Conservation (phyloP, 1,140 invertebrate species). For the Drosophila santomea region DNA sequence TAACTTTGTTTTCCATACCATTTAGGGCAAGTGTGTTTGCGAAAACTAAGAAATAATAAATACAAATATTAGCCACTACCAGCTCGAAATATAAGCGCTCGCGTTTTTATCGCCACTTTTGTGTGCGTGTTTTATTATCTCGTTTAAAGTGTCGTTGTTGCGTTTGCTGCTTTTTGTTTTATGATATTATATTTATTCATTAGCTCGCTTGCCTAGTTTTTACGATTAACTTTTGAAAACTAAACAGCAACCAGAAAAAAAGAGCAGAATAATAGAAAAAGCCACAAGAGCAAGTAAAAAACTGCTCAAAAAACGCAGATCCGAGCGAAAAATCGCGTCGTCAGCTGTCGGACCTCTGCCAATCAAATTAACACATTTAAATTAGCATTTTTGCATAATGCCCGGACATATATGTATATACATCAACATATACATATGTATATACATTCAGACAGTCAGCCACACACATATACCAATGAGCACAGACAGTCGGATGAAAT, state of each 20-base stretch:
- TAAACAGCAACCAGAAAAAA: slow-evolving; percentile 13
- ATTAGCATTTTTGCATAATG: slow-evolving; percentile 73
- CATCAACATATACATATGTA: background rate
- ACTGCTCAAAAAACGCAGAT: slow-evolving; percentile 26
- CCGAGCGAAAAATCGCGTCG: slow-evolving; percentile 38
- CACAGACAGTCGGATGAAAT: slow-evolving; percentile 34
- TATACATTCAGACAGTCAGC: background rate
- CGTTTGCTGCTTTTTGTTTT: slow-evolving; percentile 52
- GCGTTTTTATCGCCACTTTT: slow-evolving; percentile 39
- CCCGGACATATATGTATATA: slow-evolving; percentile 20
- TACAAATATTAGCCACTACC: background rate
- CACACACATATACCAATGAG: background rate
- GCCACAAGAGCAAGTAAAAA: background rate
- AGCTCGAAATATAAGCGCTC: slow-evolving; percentile 15
- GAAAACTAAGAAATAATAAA: background rate
- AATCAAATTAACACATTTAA: slow-evolving; percentile 81
- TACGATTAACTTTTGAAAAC: slow-evolving; percentile 57
- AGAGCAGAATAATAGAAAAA: slow-evolving; percentile 1
- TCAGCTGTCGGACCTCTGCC: slow-evolving; percentile 59
- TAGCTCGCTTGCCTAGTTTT: slow-evolving; percentile 61
- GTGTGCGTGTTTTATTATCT: slow-evolving; percentile 34
- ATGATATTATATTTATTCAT: slow-evolving; percentile 79
- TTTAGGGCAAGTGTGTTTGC: slow-evolving; percentile 12
- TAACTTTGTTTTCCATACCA: slow-evolving; percentile 25
- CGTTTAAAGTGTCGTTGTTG: slow-evolving; percentile 32